Percentiles rank a stretch among this genome's conserved stretches.
phyloP scores from a whole-genome alignment of 1,140 invertebrate genomes.

The Drosophila ogumai region DNA sequence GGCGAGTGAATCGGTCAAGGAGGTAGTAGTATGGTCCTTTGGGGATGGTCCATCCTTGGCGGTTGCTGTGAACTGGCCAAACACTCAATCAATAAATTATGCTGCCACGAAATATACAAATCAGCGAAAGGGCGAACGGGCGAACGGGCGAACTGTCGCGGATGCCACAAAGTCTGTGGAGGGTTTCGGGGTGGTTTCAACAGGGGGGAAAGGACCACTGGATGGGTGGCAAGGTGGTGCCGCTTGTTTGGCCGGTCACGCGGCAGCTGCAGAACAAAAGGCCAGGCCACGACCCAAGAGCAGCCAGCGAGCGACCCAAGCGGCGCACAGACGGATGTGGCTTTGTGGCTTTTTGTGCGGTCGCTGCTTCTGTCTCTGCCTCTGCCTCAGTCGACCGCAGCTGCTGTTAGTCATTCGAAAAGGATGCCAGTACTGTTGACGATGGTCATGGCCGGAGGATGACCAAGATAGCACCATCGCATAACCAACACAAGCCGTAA shows the following conservation, averaged over 20 bases:
- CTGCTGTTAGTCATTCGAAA: constrained; percentile 75
- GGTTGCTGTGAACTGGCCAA: constrained; percentile 62
- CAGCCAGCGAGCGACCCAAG: constrained; percentile 32
- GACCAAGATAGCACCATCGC: constrained; percentile 50
- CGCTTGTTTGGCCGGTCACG: constrained; percentile 77
- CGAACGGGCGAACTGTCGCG: constrained; percentile 46
- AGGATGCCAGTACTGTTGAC: constrained; percentile 54
- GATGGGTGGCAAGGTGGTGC: constrained; percentile 27
- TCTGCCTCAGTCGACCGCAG: constrained; percentile 45
- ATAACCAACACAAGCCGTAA: constrained; percentile 19
- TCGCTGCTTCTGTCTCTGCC: constrained; percentile 26
- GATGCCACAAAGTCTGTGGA: constrained; percentile 20
- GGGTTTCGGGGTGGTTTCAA: not conserved
- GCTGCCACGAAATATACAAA: constrained; percentile 81
- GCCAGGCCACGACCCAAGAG: constrained; percentile 42
- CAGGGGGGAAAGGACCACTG: not conserved
- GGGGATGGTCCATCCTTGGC: constrained; percentile 5
- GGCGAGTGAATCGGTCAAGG: not conserved
- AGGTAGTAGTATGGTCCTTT: not conserved
- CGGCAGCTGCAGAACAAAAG: constrained; percentile 76
- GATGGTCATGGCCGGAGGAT: constrained; percentile 50
- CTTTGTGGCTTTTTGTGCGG: constrained; percentile 72
- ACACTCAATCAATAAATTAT: constrained; percentile 83
- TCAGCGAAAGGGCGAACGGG: constrained; percentile 55
- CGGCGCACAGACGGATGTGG: constrained; percentile 77